Evolutionary conservation across 1,140 invertebrate species (phyloP).

Genomic region (Drosophila pseudoananassae): DNA sequence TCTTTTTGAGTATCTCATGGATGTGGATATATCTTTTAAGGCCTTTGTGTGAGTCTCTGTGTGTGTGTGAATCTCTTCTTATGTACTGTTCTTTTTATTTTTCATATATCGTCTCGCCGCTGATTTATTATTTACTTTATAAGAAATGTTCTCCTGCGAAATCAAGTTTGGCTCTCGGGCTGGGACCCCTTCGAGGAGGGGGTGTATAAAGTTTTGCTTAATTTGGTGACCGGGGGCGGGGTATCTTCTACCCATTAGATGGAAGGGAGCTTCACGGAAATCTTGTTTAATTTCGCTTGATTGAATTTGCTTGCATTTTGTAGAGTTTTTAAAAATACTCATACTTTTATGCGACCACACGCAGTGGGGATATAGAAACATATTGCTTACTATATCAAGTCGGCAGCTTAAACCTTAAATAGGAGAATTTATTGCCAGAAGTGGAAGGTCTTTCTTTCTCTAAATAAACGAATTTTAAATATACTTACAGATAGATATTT

Average conservation of each 20-base stretch:
- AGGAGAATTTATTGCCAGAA: conserved; percentile 66
- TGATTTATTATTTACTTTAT: conserved; percentile 79
- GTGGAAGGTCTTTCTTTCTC: neutral
- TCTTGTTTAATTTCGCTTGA: conserved; percentile 77
- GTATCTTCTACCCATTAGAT: conserved; percentile 56
- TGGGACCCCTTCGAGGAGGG: conserved; percentile 7
- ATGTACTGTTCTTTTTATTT: conserved; percentile 36
- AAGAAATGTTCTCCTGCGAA: conserved; percentile 56
- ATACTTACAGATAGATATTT: conserved; percentile 12
- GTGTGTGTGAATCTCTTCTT: conserved; percentile 28
- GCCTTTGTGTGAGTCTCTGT: conserved; percentile 2
- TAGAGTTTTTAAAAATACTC: conserved; percentile 6
- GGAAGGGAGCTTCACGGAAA: conserved; percentile 60
- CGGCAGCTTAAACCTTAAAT: conserved; percentile 9
- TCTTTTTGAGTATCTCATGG: conserved; percentile 42
- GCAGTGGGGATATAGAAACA: conserved; percentile 34
- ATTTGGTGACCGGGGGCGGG: conserved; percentile 38
- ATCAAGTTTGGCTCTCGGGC: conserved; percentile 39
- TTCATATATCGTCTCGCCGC: conserved; percentile 67
- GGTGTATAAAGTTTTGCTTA: conserved; percentile 47
- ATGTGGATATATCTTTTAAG: conserved; percentile 20
- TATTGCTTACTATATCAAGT: conserved; percentile 14
- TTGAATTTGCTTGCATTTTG: conserved; percentile 62
- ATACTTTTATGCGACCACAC: neutral
- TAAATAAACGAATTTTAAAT: conserved; percentile 23